Base-by-base conservation (phyloP, 2,888 invertebrate species). In the Drosophila quinaria region DNA sequence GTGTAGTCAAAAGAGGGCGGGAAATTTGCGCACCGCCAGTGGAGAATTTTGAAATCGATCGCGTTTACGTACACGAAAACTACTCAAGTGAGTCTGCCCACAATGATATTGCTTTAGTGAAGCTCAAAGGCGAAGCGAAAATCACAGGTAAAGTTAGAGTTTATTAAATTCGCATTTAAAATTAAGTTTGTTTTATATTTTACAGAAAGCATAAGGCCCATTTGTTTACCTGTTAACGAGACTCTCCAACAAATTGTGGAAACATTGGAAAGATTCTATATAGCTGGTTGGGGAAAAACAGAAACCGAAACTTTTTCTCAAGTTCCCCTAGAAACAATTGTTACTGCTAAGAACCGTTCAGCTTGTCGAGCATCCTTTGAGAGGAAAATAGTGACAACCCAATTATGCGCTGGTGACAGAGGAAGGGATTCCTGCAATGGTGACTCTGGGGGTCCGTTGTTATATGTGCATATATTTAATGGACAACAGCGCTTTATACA, bases 31-130 rank as follows among this genome's bases (percentile, higher is more conserved):
- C 64, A 2, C 71, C 62, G 3, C 47, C 31, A 41, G 55, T 63
- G 47, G 37, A 54, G 33, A 29, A 77, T 42, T 3, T 69, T 13
- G 5, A 1, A 0, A 0, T 39, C 11, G 61, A 72, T 0, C 2
- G 8, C 0, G 10, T 42, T 11, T 31, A 50, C 13, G 0, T 56
- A 0, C 76, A 76, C 22, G 42, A 73, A 15, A 0, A 35, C 2
- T 73, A 11, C 29, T 29, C 19, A 2, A 0, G 0, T 1, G 0
- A 0, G 0, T 1, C 17, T 11, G 3, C 0, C 1, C 13, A 47
- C 2, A 69, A 75, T 54, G 76, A 76, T 46, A 73, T 76, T 33
- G 76, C 76, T 4, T 25, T 77, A 8, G 8, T 77, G 0, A 62
- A 60, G 41, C 54, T 77, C 0, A 31, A 55, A 0, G n/a, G 8